phyloP scores from a whole-genome alignment of 2,888 invertebrate genomes.

The Homarus gammarus region DNA sequence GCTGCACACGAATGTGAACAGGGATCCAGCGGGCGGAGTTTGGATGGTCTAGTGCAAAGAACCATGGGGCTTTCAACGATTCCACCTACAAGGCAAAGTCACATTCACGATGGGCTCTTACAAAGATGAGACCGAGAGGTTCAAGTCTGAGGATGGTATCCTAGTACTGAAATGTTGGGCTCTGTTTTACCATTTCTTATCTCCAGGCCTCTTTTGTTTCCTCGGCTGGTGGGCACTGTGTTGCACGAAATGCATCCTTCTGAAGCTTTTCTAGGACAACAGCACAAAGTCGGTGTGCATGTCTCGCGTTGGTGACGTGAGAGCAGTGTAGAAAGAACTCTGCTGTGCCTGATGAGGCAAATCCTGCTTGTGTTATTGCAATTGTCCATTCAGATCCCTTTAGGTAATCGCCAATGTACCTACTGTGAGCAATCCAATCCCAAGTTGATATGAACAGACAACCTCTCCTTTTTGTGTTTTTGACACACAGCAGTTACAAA shows the following conservation, averaged over 20 bases:
- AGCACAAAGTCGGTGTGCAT: constrained; percentile 12
- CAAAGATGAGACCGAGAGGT: not conserved
- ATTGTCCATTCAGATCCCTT: no score
- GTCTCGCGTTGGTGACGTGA: no score
- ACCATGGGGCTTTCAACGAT: no score
- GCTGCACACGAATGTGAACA: constrained; percentile 3
- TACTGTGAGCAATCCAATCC: constrained; percentile 4
- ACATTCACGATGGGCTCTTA: no score
- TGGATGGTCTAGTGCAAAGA: no score
- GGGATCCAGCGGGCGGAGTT: constrained; percentile 1
- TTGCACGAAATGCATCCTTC: no score
- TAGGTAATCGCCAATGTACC: no score
- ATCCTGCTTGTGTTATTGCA: no score
- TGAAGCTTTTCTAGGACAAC: not conserved
- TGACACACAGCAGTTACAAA: constrained; percentile 36
- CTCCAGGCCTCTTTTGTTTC: constrained; percentile 18
- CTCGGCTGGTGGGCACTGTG: no score
- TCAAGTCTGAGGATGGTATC: not conserved
- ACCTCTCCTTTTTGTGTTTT: constrained; percentile 9
- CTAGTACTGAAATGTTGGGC: not conserved
- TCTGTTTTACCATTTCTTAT: not conserved
- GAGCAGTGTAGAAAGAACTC: no score
- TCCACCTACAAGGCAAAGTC: constrained; percentile 62
- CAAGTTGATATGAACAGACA: not conserved
- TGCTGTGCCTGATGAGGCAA: no score